Evolutionary conservation across 1,140 invertebrate species (phyloP).

Genomic region (Chionoecetes opilio): DNA sequence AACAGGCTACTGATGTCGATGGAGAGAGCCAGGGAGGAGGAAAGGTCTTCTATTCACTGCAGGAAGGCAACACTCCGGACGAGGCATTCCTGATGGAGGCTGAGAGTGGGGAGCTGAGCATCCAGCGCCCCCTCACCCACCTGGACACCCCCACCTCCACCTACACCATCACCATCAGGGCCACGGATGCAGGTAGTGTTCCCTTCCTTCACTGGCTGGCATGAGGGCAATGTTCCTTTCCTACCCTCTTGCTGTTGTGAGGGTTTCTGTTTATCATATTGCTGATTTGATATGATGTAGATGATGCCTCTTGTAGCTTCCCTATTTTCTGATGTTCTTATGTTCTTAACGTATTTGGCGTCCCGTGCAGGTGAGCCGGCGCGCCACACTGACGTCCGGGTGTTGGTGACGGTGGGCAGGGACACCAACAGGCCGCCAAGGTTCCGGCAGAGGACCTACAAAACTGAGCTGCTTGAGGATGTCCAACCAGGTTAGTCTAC

Average conservation of each 20-base stretch:
- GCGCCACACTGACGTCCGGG: slow-evolving; percentile 79
- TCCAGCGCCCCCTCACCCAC: slow-evolving; percentile 85
- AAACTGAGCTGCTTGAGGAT: slow-evolving; percentile 81
- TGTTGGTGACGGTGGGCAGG: slow-evolving; percentile 82
- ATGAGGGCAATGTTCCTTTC: neutral
- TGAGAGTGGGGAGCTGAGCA: slow-evolving; percentile 87
- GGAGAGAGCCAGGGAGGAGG: slow-evolving; percentile 89
- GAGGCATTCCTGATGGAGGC: slow-evolving; percentile 87
- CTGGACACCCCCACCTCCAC: slow-evolving; percentile 76
- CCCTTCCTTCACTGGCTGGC: neutral
- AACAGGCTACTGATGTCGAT: slow-evolving; percentile 88
- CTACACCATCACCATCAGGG: slow-evolving; percentile 83
- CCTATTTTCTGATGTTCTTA: no score
- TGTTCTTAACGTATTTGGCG: no score
- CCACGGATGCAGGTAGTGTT: slow-evolving; percentile 82
- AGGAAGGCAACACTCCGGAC: slow-evolving; percentile 87
- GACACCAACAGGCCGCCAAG: slow-evolving; percentile 82
- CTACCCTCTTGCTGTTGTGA: neutral
- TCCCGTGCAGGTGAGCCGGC: slow-evolving; percentile 69
- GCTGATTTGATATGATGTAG: no score
- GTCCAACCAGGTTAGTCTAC: slow-evolving; percentile 62
- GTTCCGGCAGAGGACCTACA: slow-evolving; percentile 79
- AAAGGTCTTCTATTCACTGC: slow-evolving; percentile 87
- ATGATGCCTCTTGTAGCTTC: no score
- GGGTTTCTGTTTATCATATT: neutral